A percentile compares a stretch with the other conserved stretches of the same genome.
Evolutionary conservation across 2,797 vertebrate species (phyloP).

Genomic region (Balearica regulorum): DNA sequence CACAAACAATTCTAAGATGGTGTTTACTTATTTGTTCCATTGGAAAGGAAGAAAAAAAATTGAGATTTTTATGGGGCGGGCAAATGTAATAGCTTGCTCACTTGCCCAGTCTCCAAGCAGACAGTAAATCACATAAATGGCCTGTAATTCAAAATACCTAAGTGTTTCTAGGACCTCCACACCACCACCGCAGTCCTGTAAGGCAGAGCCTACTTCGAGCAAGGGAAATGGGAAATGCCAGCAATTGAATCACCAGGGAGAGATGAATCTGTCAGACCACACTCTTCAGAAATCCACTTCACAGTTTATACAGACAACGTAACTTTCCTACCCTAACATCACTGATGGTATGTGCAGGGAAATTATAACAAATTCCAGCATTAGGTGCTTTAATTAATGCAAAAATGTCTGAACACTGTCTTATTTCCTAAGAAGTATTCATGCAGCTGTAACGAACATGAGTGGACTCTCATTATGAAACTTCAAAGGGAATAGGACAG

Average conservation of each 20-base stretch:
- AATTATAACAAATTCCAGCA: not conserved
- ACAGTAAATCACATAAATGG: not conserved
- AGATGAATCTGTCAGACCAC: not conserved
- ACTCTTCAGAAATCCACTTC: not conserved
- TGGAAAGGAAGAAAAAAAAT: not conserved
- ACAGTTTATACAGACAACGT: not conserved
- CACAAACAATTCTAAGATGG: not conserved
- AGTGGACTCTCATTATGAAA: not conserved
- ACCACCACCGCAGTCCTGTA: not conserved
- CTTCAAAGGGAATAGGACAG: not conserved
- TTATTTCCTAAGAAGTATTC: not conserved
- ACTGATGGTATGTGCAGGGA: not conserved
- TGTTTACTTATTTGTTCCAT: not conserved
- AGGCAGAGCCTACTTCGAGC: fast-evolving
- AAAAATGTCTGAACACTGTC: not conserved
- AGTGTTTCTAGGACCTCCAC: not conserved
- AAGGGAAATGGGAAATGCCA: not conserved
- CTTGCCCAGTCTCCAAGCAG: not conserved
- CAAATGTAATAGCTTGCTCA: not conserved
- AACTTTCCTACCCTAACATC: not conserved
- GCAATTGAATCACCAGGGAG: not conserved
- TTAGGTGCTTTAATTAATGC: not conserved
- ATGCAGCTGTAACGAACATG: not conserved
- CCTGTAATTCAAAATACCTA: not conserved
- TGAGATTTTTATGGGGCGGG: not conserved